These are phyloP conservation scores for Onchidella celtica DNA, from an alignment of 2,888 invertebrate genomes.

Conservation along the genomic window DNA sequence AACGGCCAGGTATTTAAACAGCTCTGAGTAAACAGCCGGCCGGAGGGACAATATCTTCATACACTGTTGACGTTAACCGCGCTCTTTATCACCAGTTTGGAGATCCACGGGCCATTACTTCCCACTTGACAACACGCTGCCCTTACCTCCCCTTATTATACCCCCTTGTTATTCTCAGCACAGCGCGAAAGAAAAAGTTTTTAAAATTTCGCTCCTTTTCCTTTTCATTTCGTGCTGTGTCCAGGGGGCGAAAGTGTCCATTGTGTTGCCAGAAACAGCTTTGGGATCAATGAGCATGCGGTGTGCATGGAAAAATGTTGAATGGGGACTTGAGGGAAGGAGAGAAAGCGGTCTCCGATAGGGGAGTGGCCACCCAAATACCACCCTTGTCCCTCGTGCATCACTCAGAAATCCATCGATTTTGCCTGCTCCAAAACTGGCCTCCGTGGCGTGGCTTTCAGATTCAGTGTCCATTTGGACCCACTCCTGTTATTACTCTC, in stretches of 20 bases:
- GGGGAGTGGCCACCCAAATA: conserved; percentile 3
- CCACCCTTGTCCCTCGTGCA: not conserved
- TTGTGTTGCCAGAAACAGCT: not conserved
- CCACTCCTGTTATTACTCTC: too few species aligned
- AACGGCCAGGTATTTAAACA: not conserved
- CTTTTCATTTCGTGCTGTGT: not conserved
- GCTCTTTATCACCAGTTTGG: not conserved
- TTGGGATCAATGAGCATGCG: not conserved
- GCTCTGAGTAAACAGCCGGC: not conserved
- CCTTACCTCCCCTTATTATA: not conserved
- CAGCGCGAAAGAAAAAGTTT: not conserved
- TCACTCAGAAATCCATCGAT: not conserved
- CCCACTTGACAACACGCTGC: not conserved
- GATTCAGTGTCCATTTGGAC: too few species aligned
- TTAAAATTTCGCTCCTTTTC: not conserved
- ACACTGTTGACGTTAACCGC: not conserved
- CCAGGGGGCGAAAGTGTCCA: not conserved
- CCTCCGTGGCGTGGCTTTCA: not conserved
- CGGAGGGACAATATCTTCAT: not conserved
- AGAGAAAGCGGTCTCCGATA: not conserved
- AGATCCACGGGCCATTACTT: conserved; percentile 26
- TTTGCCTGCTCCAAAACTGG: not conserved
- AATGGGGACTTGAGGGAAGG: not conserved
- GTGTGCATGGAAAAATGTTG: not conserved
- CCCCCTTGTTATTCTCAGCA: not conserved